Evolutionary conservation across 2,797 vertebrate species (phyloP).

Genomic region (Alauda arvensis): DNA sequence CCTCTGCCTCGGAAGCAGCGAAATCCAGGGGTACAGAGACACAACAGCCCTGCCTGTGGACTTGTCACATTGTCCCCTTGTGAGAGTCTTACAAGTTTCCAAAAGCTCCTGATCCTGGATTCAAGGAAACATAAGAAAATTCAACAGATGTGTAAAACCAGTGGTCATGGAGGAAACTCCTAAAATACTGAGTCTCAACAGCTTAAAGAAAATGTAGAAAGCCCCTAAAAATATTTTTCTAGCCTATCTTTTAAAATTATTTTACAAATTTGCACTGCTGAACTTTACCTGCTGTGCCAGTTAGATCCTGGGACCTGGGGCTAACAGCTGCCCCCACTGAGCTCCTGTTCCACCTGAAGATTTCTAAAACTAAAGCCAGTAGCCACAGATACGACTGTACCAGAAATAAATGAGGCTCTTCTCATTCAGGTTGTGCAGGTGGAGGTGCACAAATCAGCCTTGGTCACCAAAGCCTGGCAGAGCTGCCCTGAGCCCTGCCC

Average conservation of each 20-base stretch:
- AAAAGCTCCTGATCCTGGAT: not conserved
- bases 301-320: not conserved
- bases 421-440: accelerated
- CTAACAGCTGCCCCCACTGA: not conserved
- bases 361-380: not conserved
- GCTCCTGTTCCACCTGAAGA: not conserved
- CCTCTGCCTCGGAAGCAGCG: not conserved
- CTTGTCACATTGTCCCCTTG: accelerated
- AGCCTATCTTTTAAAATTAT: accelerated
- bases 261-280: not conserved
- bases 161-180: accelerated
- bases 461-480: not conserved
- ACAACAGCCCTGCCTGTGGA: accelerated
- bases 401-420: not conserved
- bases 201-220: not conserved
- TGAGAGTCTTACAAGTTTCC: not conserved
- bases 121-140: not conserved
- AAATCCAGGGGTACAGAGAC: not conserved
- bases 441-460: no score
- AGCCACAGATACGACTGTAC: accelerated
- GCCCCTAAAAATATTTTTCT: not conserved
- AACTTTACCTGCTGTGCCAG: not conserved
- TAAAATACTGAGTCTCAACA: not conserved
- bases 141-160: accelerated
- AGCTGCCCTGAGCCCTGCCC: not conserved